Evolutionary conservation across 1,140 invertebrate species (phyloP), one percentile per base, ranked within the genome.

Genomic region (Stegodyphus mimosarum): DNA sequence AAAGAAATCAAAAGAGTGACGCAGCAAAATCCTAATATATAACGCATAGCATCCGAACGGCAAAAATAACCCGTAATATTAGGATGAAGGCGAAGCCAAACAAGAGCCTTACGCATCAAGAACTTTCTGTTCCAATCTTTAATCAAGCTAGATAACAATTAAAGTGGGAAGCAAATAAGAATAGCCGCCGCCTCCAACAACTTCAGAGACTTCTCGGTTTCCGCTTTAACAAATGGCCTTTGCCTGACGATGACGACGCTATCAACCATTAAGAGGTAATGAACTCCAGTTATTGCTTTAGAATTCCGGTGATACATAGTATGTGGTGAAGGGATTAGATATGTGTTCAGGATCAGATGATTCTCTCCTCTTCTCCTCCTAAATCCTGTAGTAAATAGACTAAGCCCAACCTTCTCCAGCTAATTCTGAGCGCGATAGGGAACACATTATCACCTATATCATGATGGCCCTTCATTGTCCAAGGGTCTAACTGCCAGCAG

Each of bases 361-460:
- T 49, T 76, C 64, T 76, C 64, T 18, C 64, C 64, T 67, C 17
- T 18, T 60, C 13, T 17, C 74, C 60, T 76, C 60, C 74, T 33
- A 60, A 76, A 76, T 76, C 18, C 74, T 51, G 74, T 76, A 76
- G 74, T 76, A 76, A 76, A 76, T 76, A 64, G 74, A 66, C 74
- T 67, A 60, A 76, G 64, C 55, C 48, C 60, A 60, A 76, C 74
- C 74, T 76, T 51, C 55, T 13, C 74, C 74, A 76, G 60, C 51
- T 76, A 76, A 76, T 63, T 60, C 60, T 49, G 55, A 49, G 33
- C 64, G 18, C 55, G 74, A 76, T 76, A 76, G 74, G 53, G 55
- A 76, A 76, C 74, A 60, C 74, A 76, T 76, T 76, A 76, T 60
- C 60, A 49, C 33, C 74, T 64, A 64, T 60, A 76, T 60, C 60